Conservation (phyloP, 2,113 vertebrate genomes). For the Galemys pyrenaicus region DNA sequence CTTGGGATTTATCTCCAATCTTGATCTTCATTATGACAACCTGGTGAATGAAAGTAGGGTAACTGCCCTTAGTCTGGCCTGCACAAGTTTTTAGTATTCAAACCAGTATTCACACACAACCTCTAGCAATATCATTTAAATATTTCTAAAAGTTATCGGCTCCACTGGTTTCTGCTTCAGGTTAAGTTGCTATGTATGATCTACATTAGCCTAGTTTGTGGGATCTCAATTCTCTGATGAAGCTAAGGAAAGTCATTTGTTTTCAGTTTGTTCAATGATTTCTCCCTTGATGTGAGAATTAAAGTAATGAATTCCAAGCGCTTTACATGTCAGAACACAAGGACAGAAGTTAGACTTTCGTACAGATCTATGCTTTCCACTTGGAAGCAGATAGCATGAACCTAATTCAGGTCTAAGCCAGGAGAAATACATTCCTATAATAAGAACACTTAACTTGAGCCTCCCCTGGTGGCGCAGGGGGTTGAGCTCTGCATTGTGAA, state of each 20-base stretch:
- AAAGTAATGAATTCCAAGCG: neutral
- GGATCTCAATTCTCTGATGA: neutral
- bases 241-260: neutral
- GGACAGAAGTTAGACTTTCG: neutral
- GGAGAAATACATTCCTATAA: neutral
- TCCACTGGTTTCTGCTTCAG: neutral
- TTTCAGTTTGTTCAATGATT: no score
- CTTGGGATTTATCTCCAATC: neutral
- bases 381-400: no score
- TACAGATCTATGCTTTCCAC: neutral
- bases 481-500: no score
- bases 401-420: neutral
- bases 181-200: neutral
- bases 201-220: no score
- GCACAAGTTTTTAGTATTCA: neutral
- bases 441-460: neutral
- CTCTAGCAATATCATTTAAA: neutral
- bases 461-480: no score
- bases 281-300: neutral
- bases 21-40: neutral
- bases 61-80: rapidly evolving
- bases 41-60: neutral
- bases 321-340: neutral
- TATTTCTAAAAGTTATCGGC: neutral
- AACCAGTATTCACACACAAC: no score